These are phyloP conservation scores for Hirundo rustica DNA, from an alignment of 2,797 vertebrate genomes.

Conservation along the genomic window DNA sequence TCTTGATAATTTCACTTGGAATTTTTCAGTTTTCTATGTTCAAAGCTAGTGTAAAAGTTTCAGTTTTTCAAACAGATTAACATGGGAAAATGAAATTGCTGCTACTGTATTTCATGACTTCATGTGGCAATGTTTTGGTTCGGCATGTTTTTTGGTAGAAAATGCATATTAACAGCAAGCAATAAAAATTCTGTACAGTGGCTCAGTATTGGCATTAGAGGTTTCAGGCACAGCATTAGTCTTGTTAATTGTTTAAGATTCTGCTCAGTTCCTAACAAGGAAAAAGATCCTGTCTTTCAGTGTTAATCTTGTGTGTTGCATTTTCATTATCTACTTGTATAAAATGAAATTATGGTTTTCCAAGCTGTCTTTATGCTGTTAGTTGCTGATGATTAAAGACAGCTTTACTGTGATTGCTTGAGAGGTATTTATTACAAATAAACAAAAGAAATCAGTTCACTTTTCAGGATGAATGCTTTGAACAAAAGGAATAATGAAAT, in stretches of 20 bases:
- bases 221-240: neutral
- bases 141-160: neutral
- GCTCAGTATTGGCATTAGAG: neutral
- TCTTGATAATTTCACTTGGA: neutral
- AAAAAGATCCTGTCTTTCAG: neutral
- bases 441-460: neutral
- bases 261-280: neutral
- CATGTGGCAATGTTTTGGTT: neutral
- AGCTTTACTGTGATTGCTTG: neutral
- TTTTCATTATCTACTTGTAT: constrained; percentile 11
- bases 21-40: neutral
- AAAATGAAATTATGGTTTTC: neutral
- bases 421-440: neutral
- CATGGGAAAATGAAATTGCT: neutral
- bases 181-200: neutral
- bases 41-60: neutral
- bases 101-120: neutral
- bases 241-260: neutral
- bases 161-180: neutral
- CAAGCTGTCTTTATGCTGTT: neutral
- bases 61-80: neutral
- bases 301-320: neutral
- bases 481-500: neutral
- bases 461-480: neutral
- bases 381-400: neutral